Conservation (phyloP, 2,113 vertebrate genomes). For the Willisornis vidua region DNA sequence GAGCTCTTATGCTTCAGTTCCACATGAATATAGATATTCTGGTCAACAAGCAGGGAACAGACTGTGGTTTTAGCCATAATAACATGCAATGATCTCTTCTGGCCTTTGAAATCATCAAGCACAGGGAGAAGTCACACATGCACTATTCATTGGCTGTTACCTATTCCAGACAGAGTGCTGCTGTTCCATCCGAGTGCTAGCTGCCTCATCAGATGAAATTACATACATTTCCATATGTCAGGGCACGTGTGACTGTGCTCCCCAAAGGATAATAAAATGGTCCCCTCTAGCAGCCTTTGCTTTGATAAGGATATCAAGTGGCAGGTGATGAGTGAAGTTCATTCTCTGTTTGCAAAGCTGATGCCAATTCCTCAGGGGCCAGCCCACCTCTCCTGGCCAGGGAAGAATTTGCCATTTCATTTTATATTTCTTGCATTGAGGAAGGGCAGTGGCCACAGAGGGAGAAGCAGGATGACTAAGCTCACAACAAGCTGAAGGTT, state of each 20-base stretch:
- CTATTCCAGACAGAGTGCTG: neutral
- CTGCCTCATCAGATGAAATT: constrained; percentile 57
- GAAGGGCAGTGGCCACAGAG: neutral
- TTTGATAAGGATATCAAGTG: constrained; percentile 48
- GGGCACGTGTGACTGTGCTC: constrained; percentile 47
- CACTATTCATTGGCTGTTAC: neutral
- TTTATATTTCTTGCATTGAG: neutral
- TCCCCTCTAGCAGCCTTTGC: constrained; percentile 34
- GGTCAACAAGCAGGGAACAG: neutral
- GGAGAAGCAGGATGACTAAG: neutral
- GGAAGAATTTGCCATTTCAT: neutral
- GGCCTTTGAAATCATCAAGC: neutral
- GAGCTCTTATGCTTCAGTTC: neutral
- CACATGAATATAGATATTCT: neutral
- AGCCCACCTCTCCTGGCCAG: neutral
- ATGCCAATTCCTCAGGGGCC: neutral
- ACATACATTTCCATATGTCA: constrained; percentile 45
- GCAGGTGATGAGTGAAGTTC: constrained; percentile 55
- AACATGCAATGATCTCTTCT: neutral
- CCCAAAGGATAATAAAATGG: constrained; percentile 31
- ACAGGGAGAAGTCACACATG: neutral
- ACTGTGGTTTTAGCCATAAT: neutral
- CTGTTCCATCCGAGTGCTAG: constrained; percentile 36
- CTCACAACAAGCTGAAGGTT: neutral
- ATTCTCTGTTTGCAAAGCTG: constrained; percentile 47